Conservation (phyloP, 2,797 vertebrate genomes). For the Anguilla obscura region DNA sequence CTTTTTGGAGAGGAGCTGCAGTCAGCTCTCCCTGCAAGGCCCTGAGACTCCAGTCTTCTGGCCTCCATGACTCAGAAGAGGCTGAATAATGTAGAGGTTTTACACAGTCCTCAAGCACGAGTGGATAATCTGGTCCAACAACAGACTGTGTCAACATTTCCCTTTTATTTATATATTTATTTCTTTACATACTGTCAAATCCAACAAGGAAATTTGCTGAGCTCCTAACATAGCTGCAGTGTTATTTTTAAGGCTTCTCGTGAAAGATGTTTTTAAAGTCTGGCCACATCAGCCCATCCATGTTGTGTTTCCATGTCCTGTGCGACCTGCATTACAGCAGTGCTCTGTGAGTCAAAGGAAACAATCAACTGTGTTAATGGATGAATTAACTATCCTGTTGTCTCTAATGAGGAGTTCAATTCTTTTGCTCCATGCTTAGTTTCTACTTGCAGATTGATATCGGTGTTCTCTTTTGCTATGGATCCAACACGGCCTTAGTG, state of each 20-base stretch:
- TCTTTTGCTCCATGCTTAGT: constrained; percentile 45
- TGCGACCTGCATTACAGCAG: not conserved
- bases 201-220: constrained; percentile 48
- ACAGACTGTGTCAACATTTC: constrained; percentile 70
- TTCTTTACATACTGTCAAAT: constrained; percentile 45
- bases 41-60: constrained; percentile 39
- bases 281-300: constrained; percentile 29
- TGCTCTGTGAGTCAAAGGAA: constrained; percentile 33
- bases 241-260: constrained; percentile 32
- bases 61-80: constrained; percentile 56
- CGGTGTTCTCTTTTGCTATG: constrained; percentile 44
- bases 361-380: constrained; percentile 42
- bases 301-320: too few species aligned
- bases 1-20: constrained; percentile 47
- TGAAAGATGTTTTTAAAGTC: constrained; percentile 37
- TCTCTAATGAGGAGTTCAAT: constrained; percentile 52
- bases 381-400: constrained; percentile 44
- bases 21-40: constrained; percentile 31
- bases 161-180: constrained; percentile 62
- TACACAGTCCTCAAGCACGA: constrained; percentile 69
- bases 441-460: constrained; percentile 36
- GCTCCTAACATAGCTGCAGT: constrained; percentile 36
- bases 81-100: constrained; percentile 74
- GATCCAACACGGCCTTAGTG: constrained; percentile 54
- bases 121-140: constrained; percentile 74